A percentile compares a stretch with the other conserved stretches of the same genome.
Evolutionary conservation across 2,797 vertebrate species (phyloP).

Genomic region (Pithecia hirsuta): DNA sequence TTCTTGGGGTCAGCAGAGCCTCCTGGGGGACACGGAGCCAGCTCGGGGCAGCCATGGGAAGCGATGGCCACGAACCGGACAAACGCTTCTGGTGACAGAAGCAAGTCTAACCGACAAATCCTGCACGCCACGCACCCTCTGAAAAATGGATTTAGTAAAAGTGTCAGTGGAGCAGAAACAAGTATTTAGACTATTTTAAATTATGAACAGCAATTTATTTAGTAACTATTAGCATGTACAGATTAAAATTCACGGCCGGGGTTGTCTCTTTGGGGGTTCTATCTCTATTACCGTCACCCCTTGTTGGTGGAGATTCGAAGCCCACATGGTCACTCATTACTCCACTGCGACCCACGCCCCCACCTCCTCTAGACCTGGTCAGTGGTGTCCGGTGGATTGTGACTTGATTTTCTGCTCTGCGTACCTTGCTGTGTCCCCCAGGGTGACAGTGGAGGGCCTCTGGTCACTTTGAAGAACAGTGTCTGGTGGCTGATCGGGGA

Average conservation of each 20-base stretch:
- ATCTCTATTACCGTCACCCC: not conserved
- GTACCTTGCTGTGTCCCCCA: constrained; percentile 66
- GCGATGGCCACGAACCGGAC: rapidly evolving
- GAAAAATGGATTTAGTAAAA: no score
- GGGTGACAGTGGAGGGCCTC: constrained; percentile 90
- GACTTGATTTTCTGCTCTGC: not conserved
- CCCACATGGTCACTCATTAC: rapidly evolving
- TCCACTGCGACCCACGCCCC: rapidly evolving
- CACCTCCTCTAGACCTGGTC: not conserved
- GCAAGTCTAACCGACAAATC: rapidly evolving
- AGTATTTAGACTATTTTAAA: not conserved
- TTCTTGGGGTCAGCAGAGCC: not conserved
- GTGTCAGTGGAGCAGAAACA: not conserved
- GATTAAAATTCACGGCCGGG: rapidly evolving
- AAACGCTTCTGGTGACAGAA: not conserved
- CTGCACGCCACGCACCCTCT: rapidly evolving
- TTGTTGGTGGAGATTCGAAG: not conserved
- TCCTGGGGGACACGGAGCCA: rapidly evolving
- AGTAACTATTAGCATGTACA: not conserved
- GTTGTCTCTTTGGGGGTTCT: rapidly evolving
- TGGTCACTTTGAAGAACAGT: constrained; percentile 85
- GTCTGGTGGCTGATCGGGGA: constrained; percentile 92
- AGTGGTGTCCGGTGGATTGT: rapidly evolving
- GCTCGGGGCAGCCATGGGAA: not conserved
- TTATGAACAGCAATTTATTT: no score